These are phyloP conservation scores for Glomeris marginata DNA, from an alignment of 2,888 invertebrate species.

Conservation along the genomic window DNA sequence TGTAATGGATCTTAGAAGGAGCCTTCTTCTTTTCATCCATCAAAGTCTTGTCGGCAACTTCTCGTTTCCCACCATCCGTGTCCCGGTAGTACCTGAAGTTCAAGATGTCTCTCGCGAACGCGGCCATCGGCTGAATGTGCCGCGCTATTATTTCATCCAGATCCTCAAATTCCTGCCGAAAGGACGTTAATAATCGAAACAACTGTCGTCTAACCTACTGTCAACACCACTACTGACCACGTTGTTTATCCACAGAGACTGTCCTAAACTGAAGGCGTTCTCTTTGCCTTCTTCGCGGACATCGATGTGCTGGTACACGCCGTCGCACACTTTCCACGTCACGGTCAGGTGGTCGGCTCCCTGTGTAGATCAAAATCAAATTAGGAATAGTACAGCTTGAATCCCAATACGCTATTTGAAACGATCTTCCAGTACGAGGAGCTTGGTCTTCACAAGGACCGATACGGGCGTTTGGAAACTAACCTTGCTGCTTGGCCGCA, in stretches of 20 bases:
- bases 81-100: slow-evolving; percentile 80
- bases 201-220: not conserved
- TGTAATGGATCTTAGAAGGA: slow-evolving; percentile 74
- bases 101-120: slow-evolving; percentile 75
- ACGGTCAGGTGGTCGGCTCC: slow-evolving; percentile 91
- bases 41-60: slow-evolving; percentile 72
- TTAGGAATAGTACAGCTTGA: no score
- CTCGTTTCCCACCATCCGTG: slow-evolving; percentile 59
- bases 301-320: slow-evolving; percentile 91
- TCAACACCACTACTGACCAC: no score
- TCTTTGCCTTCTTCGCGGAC: slow-evolving; percentile 90
- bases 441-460: not conserved
- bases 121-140: slow-evolving; percentile 92
- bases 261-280: slow-evolving; percentile 87
- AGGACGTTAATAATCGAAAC: no score
- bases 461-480: not conserved
- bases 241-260: slow-evolving; percentile 64
- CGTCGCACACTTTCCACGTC: slow-evolving; percentile 95
- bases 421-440: no score
- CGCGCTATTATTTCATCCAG: slow-evolving; percentile 97
- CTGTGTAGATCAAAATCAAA: slow-evolving; percentile 23
- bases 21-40: slow-evolving; percentile 80
- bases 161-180: slow-evolving; percentile 99
- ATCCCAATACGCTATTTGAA: no score
- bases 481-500: slow-evolving; percentile 89